Base-by-base conservation (phyloP, 2,888 invertebrate species). In the Agrochola litura region DNA sequence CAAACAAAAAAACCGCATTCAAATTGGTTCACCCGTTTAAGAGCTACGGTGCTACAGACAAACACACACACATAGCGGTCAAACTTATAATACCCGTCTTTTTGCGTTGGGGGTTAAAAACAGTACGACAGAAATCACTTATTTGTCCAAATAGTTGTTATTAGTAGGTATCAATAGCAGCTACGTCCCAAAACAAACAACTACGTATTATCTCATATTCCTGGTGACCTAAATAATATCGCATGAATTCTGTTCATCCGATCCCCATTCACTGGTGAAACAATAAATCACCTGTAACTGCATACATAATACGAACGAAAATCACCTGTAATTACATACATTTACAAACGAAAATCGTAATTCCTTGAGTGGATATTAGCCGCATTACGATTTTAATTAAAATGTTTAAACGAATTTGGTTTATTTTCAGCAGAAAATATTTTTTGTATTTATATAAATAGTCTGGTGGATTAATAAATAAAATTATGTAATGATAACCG, bases 361-460 rank as follows among this genome's bases (percentile, higher is more conserved):
- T 67, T 37, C 6, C 6, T 76, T 64, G 52, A 70, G 9, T 70
- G 66, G 74, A 73, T 56, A 46, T 56, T 54, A 22, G 12, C 61
- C 30, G 22, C 71, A 69, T 84, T 84, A 84, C 16, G 56, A 72
- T 54, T 58, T 85, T 72, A 83, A 76, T 84, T 76, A 46, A 72
- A 82, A 61, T 72, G 14, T 71, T 64, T 41, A 64, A n/a, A n/a
- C n/a, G n/a, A n/a, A n/a, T 30, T 67, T 46, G 30, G 19, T 72
- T 64, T 65, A 60, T 49, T 60, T 49, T 65, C 6, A 52, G 37
- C 46, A 22, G 49, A 56, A 54, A 67, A 49, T 30, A 14, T 54
- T 43, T 68, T 52, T 37, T 16, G 58, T 22, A 46, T 56, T 61
- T 30, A 52, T 22, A 43, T 14, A 37, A 37, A 37, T 37, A 37